Conservation (phyloP, 2,113 vertebrate species). For the Cyphomyrus plagiostoma region DNA sequence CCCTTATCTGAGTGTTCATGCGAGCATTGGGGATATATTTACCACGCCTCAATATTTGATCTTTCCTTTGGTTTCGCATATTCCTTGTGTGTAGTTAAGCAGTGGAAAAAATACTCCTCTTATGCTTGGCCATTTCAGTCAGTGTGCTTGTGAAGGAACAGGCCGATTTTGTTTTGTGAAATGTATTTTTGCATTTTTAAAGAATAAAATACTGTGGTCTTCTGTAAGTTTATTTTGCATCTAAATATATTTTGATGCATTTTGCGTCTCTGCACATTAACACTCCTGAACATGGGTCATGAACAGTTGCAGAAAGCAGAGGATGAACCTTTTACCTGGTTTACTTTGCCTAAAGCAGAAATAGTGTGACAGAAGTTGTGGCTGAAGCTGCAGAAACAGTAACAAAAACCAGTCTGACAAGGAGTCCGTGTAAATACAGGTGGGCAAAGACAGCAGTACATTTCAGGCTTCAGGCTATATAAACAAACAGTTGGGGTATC, state of each 20-base stretch:
- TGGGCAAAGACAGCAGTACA: not conserved
- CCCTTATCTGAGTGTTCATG: not conserved
- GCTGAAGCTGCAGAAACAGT: not conserved
- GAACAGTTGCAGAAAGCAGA: not conserved
- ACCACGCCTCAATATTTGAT: not conserved
- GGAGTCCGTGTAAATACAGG: not conserved
- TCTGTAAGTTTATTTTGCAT: not conserved
- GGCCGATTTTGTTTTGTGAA: not conserved
- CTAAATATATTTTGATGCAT: not conserved
- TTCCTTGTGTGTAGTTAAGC: not conserved
- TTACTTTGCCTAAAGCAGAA: not conserved
- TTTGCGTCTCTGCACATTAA: not conserved
- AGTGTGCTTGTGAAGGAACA: not conserved
- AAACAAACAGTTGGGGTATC: not conserved
- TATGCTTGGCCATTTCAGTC: not conserved
- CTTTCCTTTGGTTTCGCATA: not conserved
- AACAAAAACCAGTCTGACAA: not conserved
- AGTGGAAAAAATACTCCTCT: not conserved
- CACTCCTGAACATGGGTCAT: not conserved
- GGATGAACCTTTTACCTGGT: not conserved
- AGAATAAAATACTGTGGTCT: not conserved
- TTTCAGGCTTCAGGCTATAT: not conserved
- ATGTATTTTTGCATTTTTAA: not conserved
- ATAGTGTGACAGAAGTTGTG: not conserved
- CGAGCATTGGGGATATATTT: not conserved